Conservation (phyloP, 1,140 invertebrate genomes). For the Hycleus phaleratus region DNA sequence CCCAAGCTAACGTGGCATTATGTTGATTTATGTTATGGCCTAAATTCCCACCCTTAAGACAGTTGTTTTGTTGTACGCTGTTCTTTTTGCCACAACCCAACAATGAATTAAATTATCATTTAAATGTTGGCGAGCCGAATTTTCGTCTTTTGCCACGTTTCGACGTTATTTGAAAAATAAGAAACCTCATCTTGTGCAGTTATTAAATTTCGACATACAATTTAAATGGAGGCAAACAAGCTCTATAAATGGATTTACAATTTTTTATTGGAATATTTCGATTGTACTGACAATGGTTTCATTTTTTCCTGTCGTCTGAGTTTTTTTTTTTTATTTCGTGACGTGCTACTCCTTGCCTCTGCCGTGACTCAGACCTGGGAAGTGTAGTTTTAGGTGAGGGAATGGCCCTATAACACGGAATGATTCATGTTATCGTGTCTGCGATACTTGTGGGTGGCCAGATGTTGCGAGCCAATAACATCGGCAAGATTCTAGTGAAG, state of each 20-base stretch:
- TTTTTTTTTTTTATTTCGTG: too few species aligned
- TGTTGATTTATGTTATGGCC: conserved; percentile 11
- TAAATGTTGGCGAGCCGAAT: neutral
- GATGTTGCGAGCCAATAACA: conserved; percentile 21
- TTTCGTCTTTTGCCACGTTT: neutral
- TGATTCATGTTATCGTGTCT: conserved; percentile 18
- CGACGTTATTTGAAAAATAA: too few species aligned
- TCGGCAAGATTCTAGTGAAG: conserved; percentile 7
- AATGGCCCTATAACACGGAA: conserved; percentile 18
- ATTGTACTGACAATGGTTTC: too few species aligned
- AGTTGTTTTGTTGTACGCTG: conserved; percentile 7
- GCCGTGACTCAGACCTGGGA: conserved; percentile 9
- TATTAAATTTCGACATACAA: too few species aligned
- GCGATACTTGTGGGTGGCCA: conserved; percentile 17
- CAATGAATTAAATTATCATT: conserved; percentile 14
- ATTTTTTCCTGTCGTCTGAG: too few species aligned
- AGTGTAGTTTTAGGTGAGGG: conserved; percentile 19
- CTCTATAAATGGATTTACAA: too few species aligned
- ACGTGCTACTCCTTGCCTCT: neutral
- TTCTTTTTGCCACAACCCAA: conserved; percentile 1
- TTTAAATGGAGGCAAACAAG: too few species aligned
- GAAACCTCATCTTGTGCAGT: too few species aligned
- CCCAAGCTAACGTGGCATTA: conserved; percentile 1
- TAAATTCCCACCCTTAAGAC: conserved; percentile 1
- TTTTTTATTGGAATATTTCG: too few species aligned